Conservation (phyloP, 2,797 vertebrate genomes). For the Acanthis flammea region DNA sequence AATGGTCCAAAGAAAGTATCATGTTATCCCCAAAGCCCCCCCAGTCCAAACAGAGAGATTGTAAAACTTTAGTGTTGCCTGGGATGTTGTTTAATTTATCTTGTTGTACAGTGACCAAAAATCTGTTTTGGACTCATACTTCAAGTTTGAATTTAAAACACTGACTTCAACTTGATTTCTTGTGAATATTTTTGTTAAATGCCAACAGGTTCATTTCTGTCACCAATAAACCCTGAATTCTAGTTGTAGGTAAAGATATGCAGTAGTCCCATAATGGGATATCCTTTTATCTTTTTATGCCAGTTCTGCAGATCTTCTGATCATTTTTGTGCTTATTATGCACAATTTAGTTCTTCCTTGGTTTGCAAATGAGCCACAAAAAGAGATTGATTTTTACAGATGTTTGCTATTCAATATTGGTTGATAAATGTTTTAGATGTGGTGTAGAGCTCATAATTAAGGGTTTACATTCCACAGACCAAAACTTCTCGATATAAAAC, state of each 20-base stretch:
- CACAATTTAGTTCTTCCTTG: conserved; percentile 20
- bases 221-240: neutral
- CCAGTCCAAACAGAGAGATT: neutral
- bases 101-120: neutral
- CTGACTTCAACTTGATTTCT: neutral
- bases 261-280: neutral
- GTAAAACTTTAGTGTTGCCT: no score
- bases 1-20: neutral
- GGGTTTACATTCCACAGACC: neutral
- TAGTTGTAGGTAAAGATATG: neutral
- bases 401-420: conserved; percentile 42
- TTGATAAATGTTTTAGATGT: conserved; percentile 47
- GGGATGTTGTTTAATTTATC: no score
- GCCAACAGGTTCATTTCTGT: neutral
- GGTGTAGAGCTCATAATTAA: conserved; percentile 31
- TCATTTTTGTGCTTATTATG: conserved; percentile 38
- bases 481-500: conserved; percentile 7
- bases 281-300: conserved; percentile 25
- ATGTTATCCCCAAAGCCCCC: rapidly evolving
- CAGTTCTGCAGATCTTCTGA: conserved; percentile 11
- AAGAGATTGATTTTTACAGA: conserved; percentile 49
- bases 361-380: conserved; percentile 28
- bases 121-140: neutral
- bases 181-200: neutral
- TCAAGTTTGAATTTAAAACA: neutral